Percentiles rank a stretch among this genome's conserved stretches.
These are phyloP conservation scores for Squalus acanthias DNA, from an alignment of 2,797 vertebrate species.

Conservation along the genomic window DNA sequence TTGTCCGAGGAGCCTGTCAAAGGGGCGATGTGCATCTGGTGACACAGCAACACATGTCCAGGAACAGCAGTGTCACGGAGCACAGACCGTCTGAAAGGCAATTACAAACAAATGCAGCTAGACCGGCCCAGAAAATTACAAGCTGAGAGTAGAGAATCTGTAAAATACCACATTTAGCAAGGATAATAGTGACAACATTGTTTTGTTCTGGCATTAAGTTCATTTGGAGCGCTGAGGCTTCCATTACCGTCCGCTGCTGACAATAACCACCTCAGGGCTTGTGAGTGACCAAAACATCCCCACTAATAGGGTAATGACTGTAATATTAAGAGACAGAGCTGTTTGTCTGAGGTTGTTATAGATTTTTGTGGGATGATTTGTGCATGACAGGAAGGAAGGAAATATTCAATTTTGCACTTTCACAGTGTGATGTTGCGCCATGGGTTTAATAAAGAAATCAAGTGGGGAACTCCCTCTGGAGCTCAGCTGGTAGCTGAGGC, in stretches of 20 bases:
- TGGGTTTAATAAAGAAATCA: not conserved
- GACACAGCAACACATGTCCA: not conserved
- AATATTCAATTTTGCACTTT: not conserved
- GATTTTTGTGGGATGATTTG: not conserved
- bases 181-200: slow-evolving; percentile 11
- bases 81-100: not conserved
- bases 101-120: not conserved
- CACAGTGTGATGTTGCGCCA: not conserved
- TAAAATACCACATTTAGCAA: not conserved
- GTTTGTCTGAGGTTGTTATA: not conserved
- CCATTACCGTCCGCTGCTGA: not conserved
- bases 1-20: not conserved
- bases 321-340: not conserved
- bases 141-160: slow-evolving; percentile 6
- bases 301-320: not conserved
- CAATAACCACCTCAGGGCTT: not conserved
- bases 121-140: not conserved
- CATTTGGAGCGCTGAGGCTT: not conserved
- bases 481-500: not conserved
- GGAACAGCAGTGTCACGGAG: not conserved
- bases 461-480: not conserved
- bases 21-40: not conserved
- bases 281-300: not conserved
- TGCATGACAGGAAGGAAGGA: not conserved
- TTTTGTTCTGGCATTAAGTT: not conserved